A percentile compares a stretch with the other conserved stretches of the same genome.
Conservation (phyloP, 2,888 invertebrate species). For the Mactromeris polynyma region DNA sequence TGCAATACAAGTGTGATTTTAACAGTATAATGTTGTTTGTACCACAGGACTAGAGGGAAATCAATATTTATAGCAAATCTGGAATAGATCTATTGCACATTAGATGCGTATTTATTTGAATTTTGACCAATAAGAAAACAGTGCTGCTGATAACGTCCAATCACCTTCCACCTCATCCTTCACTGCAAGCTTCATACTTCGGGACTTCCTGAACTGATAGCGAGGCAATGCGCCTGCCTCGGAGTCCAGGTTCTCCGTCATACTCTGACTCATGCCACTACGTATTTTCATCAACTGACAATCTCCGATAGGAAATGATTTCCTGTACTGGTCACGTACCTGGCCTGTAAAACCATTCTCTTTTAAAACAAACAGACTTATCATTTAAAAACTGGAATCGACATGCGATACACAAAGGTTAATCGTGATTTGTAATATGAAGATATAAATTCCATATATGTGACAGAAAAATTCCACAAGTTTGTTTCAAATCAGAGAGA, state of each 20-base stretch:
- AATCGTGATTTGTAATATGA: not conserved
- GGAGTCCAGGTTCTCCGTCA: conserved; percentile 70
- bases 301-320: conserved; percentile 76
- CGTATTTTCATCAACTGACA: conserved; percentile 69
- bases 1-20: too few relatives aligned
- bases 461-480: not conserved
- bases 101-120: conserved; percentile 4
- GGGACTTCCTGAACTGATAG: conserved; percentile 84
- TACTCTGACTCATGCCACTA: conserved; percentile 70
- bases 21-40: too few relatives aligned
- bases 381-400: not conserved
- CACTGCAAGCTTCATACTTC: conserved; percentile 85
- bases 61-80: too few relatives aligned
- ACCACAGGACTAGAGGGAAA: too few relatives aligned
- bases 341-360: conserved; percentile 38
- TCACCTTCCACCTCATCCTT: conserved; percentile 84
- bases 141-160: conserved; percentile 51
- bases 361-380: conserved; percentile 9
- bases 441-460: too few relatives aligned
- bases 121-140: conserved; percentile 49
- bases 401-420: not conserved
- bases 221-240: conserved; percentile 72
- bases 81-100: not conserved
- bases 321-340: conserved; percentile 67
- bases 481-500: not conserved